phyloP scores from a whole-genome alignment of 2,888 invertebrate species.

The Kryphioiulus occultus region DNA sequence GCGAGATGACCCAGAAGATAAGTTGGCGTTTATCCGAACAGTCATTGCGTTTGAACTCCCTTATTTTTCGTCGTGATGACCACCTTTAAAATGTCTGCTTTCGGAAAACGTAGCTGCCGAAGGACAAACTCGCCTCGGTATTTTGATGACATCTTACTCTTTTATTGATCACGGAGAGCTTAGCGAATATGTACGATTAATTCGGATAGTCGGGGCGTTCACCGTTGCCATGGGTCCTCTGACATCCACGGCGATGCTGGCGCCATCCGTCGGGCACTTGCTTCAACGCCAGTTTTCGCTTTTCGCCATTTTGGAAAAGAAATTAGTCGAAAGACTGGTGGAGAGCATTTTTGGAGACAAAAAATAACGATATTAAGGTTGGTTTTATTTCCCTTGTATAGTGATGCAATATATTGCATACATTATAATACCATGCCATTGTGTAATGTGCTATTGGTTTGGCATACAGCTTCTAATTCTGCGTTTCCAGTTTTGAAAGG shows the following conservation, averaged over 20 bases:
- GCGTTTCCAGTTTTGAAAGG: no score
- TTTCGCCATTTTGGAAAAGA: background rate
- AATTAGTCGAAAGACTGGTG: background rate
- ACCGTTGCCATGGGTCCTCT: background rate
- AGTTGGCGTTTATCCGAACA: background rate
- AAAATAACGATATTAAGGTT: background rate
- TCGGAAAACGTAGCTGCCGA: background rate
- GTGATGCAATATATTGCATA: no score
- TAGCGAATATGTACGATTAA: background rate
- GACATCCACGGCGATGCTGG: background rate
- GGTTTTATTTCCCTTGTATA: background rate
- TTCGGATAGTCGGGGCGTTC: background rate
- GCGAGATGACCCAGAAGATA: background rate
- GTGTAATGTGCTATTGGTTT: no score
- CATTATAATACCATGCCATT: no score
- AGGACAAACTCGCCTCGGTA: background rate
- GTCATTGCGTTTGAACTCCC: background rate
- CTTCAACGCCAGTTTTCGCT: background rate
- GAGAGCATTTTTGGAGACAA: background rate
- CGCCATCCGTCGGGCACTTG: background rate
- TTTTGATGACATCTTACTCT: background rate
- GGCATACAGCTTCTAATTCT: no score
- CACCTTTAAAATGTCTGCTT: background rate
- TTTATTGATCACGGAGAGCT: background rate
- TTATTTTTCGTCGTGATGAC: background rate